phyloP scores from a whole-genome alignment of 2,888 invertebrate species.

The Epistrophe grossulariae region DNA sequence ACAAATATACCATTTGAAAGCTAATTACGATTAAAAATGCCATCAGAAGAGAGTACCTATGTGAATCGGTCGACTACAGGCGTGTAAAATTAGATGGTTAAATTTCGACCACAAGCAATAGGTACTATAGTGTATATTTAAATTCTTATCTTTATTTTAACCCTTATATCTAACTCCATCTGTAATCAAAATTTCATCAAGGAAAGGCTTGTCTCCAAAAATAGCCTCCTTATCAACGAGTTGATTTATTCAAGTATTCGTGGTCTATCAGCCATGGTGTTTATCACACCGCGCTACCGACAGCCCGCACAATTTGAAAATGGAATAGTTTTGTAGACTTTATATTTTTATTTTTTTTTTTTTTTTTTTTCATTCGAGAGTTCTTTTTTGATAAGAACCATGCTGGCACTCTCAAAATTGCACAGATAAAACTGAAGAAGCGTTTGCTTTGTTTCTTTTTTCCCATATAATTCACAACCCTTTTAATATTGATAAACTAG shows the following conservation, averaged over 20 bases:
- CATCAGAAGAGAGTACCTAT: too few species aligned
- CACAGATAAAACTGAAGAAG: slow-evolving; percentile 59
- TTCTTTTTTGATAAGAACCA: slow-evolving; percentile 47
- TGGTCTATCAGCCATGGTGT: slow-evolving; percentile 10
- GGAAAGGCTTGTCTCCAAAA: slow-evolving; percentile 49
- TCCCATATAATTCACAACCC: neutral
- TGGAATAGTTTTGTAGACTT: slow-evolving; percentile 19
- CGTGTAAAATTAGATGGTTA: too few species aligned
- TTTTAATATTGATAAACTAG: neutral
- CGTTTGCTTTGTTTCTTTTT: slow-evolving; percentile 23
- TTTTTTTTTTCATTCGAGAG: slow-evolving; percentile 44
- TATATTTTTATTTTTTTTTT: slow-evolving; percentile 46
- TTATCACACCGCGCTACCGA: neutral
- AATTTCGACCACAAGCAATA: too few species aligned
- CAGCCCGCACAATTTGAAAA: slow-evolving; percentile 9
- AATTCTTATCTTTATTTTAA: slow-evolving; percentile 2
- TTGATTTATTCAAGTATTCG: slow-evolving; percentile 40
- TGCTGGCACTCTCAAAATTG: slow-evolving; percentile 58
- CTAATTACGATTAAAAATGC: too few species aligned
- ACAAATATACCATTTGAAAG: too few species aligned
- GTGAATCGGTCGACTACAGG: too few species aligned
- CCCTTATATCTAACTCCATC: neutral
- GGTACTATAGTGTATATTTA: neutral
- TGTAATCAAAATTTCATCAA: slow-evolving; percentile 60
- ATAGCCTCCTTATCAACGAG: slow-evolving; percentile 57